Conservation (phyloP, 30 jellyfish, hydroid and myxozoan genomes). For the Hydra vulgaris region DNA sequence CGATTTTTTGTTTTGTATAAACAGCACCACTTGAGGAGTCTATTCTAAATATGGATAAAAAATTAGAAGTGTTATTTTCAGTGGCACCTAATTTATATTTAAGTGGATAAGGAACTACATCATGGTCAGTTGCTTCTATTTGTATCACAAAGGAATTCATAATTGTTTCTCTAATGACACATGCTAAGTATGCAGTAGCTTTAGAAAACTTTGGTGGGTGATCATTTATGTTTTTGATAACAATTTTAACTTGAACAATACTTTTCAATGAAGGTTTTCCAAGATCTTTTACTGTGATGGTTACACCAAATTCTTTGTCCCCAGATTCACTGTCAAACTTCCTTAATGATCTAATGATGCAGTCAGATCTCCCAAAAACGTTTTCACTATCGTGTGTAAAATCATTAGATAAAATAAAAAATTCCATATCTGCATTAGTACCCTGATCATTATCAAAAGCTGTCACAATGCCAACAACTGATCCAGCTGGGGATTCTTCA, state of each 20-base stretch:
- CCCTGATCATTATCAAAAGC: conserved; percentile 85
- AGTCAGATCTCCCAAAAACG: background rate
- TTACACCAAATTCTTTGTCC: conserved; percentile 19
- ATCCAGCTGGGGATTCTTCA: conserved; percentile 83
- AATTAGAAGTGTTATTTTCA: conserved; percentile 16
- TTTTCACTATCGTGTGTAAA: conserved; percentile 45
- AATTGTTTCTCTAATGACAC: conserved; percentile 32
- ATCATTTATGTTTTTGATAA: conserved; percentile 64
- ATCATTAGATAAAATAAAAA: conserved; percentile 35
- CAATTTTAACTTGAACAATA: conserved; percentile 34
- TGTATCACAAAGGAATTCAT: conserved; percentile 28
- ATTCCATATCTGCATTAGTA: conserved; percentile 53
- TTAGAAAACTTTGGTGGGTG: conserved; percentile 67
- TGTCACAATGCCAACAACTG: conserved; percentile 45
- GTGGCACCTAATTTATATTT: conserved; percentile 42
- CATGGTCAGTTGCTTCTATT: conserved; percentile 77
- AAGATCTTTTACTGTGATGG: conserved; percentile 70
- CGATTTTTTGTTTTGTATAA: conserved; percentile 20
- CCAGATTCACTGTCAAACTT: conserved; percentile 70
- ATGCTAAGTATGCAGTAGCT: conserved; percentile 51
- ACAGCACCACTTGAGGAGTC: conserved; percentile 53
- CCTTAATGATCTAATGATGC: conserved; percentile 51
- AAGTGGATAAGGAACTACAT: conserved; percentile 33
- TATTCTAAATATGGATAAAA: conserved; percentile 30
- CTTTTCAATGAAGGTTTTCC: conserved; percentile 55